Conservation (phyloP, 2,888 invertebrate species). For the Sphecodes monilicornis region DNA sequence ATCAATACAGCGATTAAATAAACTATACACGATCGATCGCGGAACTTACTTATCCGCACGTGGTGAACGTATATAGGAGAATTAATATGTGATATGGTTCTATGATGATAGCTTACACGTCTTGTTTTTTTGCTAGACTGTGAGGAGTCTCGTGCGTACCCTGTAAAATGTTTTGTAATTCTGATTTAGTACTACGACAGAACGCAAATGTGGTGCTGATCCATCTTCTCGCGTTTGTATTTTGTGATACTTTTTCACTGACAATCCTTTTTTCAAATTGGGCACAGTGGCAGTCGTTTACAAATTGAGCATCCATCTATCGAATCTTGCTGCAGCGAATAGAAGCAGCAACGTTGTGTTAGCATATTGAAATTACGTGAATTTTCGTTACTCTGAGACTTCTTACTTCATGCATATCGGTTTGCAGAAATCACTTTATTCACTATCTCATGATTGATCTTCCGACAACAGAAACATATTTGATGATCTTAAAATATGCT, state of each 20-base stretch:
- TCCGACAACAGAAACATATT: not conserved
- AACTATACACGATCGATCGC: not conserved
- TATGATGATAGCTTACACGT: not conserved
- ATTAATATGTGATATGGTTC: too few relatives aligned
- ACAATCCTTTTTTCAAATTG: slow-evolving; percentile 57
- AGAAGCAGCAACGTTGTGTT: too few relatives aligned
- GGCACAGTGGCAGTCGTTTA: not conserved
- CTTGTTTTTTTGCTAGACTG: not conserved
- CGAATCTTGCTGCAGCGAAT: slow-evolving; percentile 71
- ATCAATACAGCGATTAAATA: not conserved
- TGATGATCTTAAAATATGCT: too few relatives aligned
- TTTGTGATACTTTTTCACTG: slow-evolving; percentile 70
- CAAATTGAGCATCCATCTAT: slow-evolving; percentile 68
- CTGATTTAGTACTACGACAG: too few relatives aligned
- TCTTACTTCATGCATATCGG: not conserved
- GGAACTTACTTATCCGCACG: not conserved
- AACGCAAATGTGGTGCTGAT: too few relatives aligned
- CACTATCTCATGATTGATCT: not conserved
- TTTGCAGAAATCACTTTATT: not conserved
- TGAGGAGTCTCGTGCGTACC: not conserved
- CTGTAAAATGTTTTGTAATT: too few relatives aligned
- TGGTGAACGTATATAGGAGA: not conserved
- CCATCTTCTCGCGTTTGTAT: slow-evolving; percentile 65
- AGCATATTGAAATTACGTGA: too few relatives aligned
- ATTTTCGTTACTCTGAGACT: too few relatives aligned